Evolutionary conservation across 2,797 vertebrate species (phyloP).

Genomic region (Schizopygopsis malacanthus): DNA sequence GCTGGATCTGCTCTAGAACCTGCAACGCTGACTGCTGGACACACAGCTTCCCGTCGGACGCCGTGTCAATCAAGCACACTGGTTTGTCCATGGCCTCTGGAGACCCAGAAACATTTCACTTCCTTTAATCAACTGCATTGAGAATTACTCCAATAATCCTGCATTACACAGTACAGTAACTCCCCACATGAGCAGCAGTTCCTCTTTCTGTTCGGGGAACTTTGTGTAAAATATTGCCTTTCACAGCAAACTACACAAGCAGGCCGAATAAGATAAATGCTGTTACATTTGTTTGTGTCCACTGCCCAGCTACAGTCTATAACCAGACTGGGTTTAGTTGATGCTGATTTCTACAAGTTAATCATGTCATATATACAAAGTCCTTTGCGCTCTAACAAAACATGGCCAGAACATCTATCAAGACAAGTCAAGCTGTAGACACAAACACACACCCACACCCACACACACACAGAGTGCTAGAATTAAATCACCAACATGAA

Average conservation of each 20-base stretch:
- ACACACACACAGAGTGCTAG: neutral
- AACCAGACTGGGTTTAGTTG: neutral
- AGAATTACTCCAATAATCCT: neutral
- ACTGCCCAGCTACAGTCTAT: neutral
- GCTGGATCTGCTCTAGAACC: slow-evolving; percentile 62
- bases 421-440: neutral
- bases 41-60: slow-evolving; percentile 8
- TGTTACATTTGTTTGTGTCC: neutral
- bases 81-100: neutral
- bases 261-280: neutral
- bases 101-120: neutral
- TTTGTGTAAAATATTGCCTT: neutral
- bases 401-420: neutral
- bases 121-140: neutral
- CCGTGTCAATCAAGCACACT: neutral
- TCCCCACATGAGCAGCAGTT: neutral
- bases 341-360: neutral
- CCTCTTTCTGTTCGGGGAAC: neutral
- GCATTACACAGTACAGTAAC: neutral
- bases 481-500: too few relatives aligned
- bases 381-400: neutral
- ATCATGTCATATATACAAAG: neutral
- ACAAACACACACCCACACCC: neutral
- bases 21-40: neutral
- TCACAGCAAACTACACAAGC: neutral